Base-by-base conservation (phyloP, 2,113 vertebrate genomes). In the Hyperopisus bebe region DNA sequence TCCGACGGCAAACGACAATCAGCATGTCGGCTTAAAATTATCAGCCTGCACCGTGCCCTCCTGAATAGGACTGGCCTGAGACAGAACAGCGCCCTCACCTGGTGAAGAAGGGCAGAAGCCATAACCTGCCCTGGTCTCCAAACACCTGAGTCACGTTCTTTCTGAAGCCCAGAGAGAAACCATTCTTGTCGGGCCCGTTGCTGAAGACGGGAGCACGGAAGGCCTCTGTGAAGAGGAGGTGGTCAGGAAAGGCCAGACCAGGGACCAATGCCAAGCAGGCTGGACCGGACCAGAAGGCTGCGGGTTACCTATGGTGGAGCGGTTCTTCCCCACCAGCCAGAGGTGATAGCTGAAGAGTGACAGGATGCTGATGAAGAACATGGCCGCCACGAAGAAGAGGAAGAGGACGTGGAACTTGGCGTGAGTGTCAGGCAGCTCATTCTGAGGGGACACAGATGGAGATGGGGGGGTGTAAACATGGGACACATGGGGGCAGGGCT, bases 321-420 rank as follows among this genome's bases (percentile, higher is more conserved):
- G 96, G 93, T 99, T 99, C 96, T 98, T 99, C 88, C 96, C 97
- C 90, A 99, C 97, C 0, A 99, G 97, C 98, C 98, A 99, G 89
- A 98, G 96, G 92, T 99, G 98, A 95, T 99, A 99, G 93, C 97
- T 97, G 92, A 99, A 97, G 50, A 99, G 97, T 15, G 98, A 99
- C 92, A 99, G 90, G 83, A 99, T 95, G 92, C 98, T 99, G 96
- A 99, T 96, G 91, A 97, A 98, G 95, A 99, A 99, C 95, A 99
- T 97, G 82, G 97, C 96, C 87, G 98, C 97, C 95, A 99, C 98
- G 91, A 99, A 98, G 94, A 99, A 99, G 90, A 99, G 97, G 94
- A 99, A 99, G 11, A 99, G 95, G 13, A 99, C 96, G 58, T 99
- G 98, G 97, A 99, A 99, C 94, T 99, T 99, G 93, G 97, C 97